Evolutionary conservation across 2,888 invertebrate genomes (phyloP), one percentile per base, ranked within the genome.

Genomic region (Oscheius sp.): DNA sequence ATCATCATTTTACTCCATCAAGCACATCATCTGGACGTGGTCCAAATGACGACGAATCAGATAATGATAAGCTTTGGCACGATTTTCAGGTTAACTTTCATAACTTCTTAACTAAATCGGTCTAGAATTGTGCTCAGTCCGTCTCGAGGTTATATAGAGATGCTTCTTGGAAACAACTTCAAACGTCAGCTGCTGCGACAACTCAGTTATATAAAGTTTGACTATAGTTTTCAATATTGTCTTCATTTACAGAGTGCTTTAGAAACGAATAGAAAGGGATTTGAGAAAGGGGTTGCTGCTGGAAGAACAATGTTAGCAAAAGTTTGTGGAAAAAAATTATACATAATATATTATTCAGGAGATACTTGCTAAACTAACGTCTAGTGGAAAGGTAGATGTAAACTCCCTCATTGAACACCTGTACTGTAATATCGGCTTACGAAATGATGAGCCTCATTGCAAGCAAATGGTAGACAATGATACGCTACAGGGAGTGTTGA

Each of bases 171-270:
- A 66, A 72, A 30, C 77, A 67, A 20, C 72, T 83, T 22, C 78
- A 82, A 59, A 71, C 78, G 8, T 80, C 83, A 17, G 84, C 84
- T 28, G 81, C 80, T 20, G 74, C 78, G 28, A 82, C 83, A 4
- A 84, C 84, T 14, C 83, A 82, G 54, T 70, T 84, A 26, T 84
- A 84, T 67, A 81, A 80, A 71, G 80, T 77, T 32, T 65, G 75
- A 1, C 24, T 28, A 28, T 14, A n/a, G 3, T 33, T 56, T 17
- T 20, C 22, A 38, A 38, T n/a, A n/a, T 22, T 38, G 2, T 24
- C 20, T 2, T 38, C 9, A n/a, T 9, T 69, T 70, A 24, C 44
- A 76, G 76, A 71, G 70, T 1, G 72, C 76, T 26, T 61, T 80
- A 14, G 82, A 81, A 24, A 69, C 72, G 3, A 75, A 78, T 44